Evolutionary conservation across 2,797 vertebrate genomes (phyloP).

Genomic region (Chelidonichthys spinosus): DNA sequence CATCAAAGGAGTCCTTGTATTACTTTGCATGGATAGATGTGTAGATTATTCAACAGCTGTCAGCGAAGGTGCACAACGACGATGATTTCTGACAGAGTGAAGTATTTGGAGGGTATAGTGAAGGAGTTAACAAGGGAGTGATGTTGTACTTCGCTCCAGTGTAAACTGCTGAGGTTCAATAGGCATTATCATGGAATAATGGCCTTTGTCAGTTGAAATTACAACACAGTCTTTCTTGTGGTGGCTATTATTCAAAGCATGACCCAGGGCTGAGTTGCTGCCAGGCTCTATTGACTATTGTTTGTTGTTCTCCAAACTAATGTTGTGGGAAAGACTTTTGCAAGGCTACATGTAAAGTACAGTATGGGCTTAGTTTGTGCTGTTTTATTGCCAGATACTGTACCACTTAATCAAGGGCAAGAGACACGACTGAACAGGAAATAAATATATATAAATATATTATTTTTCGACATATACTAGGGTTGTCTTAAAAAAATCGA

Average conservation of each 20-base stretch:
- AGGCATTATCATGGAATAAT: constrained; percentile 32
- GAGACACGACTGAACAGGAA: not conserved
- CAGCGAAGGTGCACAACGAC: not conserved
- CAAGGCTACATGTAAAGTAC: constrained; percentile 15
- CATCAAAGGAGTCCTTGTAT: not conserved
- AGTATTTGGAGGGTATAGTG: not conserved
- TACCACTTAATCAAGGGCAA: not conserved
- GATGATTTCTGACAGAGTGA: constrained; percentile 5
- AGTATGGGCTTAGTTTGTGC: not conserved
- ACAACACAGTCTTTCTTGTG: constrained; percentile 42
- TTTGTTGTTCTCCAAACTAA: constrained; percentile 39
- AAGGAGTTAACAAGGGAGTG: constrained; percentile 22
- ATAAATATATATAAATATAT: not conserved
- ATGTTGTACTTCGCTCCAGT: constrained; percentile 26
- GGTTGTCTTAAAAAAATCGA: no score
- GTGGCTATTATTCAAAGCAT: constrained; percentile 39
- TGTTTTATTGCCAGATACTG: not conserved
- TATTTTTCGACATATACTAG: no score
- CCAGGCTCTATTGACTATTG: constrained; percentile 35
- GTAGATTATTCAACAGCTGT: not conserved
- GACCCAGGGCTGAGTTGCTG: constrained; percentile 26
- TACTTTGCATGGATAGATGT: not conserved
- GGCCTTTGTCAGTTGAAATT: constrained; percentile 34
- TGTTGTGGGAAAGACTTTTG: constrained; percentile 30
- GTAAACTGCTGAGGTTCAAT: constrained; percentile 31